These are phyloP conservation scores for Pyrocoelia pectoralis DNA, from an alignment of 2,888 invertebrate species.

Conservation along the genomic window DNA sequence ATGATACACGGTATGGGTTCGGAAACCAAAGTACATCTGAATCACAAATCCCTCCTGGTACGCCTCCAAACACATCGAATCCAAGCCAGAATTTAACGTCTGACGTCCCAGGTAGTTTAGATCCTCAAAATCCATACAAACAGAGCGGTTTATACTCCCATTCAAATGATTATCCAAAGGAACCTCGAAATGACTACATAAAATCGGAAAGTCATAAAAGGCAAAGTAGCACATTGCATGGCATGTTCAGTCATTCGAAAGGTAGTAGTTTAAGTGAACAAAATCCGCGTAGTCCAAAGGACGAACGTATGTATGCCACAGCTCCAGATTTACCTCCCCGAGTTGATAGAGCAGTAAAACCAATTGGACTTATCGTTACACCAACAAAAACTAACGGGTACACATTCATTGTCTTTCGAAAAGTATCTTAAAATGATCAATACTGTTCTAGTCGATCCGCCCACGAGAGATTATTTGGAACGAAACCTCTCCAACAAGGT, in stretches of 20 bases:
- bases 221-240: slow-evolving; percentile 56
- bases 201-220: slow-evolving; percentile 55
- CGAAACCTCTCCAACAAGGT: slow-evolving; percentile 50
- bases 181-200: slow-evolving; percentile 39
- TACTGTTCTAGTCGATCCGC: slow-evolving; percentile 62
- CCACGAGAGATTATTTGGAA: slow-evolving; percentile 76
- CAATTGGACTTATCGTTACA: slow-evolving; percentile 64
- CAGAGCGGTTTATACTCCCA: slow-evolving; percentile 44
- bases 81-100: slow-evolving; percentile 50
- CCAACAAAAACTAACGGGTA: slow-evolving; percentile 57
- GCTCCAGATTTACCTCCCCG: slow-evolving; percentile 88
- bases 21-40: slow-evolving; percentile 42
- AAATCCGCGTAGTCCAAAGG: slow-evolving; percentile 48
- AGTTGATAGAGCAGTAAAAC: slow-evolving; percentile 80
- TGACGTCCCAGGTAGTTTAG: slow-evolving; percentile 50
- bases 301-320: slow-evolving; percentile 56
- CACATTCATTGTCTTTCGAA: slow-evolving; percentile 20
- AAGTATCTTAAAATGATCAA: neutral
- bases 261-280: slow-evolving; percentile 53
- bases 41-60: slow-evolving; percentile 44
- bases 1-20: slow-evolving; percentile 58
- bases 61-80: slow-evolving; percentile 41
- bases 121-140: slow-evolving; percentile 47
- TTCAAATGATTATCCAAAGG: slow-evolving; percentile 39
- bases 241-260: slow-evolving; percentile 52